A percentile compares a stretch with the other conserved stretches of the same genome.
These are phyloP conservation scores for Sebastes kiyomatsui DNA, from an alignment of 2,797 vertebrate species.

Conservation along the genomic window DNA sequence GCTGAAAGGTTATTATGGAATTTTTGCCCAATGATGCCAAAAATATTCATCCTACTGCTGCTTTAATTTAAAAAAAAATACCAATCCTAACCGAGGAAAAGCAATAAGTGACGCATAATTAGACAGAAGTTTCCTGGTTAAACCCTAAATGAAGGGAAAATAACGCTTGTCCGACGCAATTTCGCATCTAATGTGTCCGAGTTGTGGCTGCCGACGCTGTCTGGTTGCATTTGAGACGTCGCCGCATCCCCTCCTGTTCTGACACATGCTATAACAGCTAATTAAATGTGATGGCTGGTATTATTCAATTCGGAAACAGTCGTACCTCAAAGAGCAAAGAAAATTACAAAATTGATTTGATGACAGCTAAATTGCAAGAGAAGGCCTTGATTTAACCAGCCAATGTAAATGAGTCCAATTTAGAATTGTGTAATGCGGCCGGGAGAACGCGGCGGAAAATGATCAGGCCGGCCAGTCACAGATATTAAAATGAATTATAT, in stretches of 20 bases:
- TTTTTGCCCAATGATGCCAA: no score
- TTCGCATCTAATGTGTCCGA: conserved; percentile 49
- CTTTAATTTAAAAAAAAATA: not conserved
- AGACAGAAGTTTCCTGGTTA: conserved; percentile 17
- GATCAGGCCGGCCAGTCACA: conserved; percentile 99
- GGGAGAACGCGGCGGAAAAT: conserved; percentile 92
- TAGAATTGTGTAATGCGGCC: conserved; percentile 93
- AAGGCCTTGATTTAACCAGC: conserved; percentile 92
- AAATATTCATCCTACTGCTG: no score
- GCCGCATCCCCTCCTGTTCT: conserved; percentile 51
- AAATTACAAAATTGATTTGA: conserved; percentile 92
- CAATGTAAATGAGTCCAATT: conserved; percentile 98
- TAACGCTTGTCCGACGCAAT: conserved; percentile 54
- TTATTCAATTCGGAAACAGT: conserved; percentile 84
- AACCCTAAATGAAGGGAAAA: conserved; percentile 43
- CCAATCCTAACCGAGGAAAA: not conserved
- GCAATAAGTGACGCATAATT: conserved; percentile 24
- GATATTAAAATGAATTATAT: conserved; percentile 99
- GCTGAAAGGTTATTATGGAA: no score
- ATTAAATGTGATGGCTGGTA: conserved; percentile 82
- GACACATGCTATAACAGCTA: conserved; percentile 75
- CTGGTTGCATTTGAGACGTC: conserved; percentile 55
- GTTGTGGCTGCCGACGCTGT: conserved; percentile 44
- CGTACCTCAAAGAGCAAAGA: conserved; percentile 84
- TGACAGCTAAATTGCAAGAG: conserved; percentile 95